A percentile compares a stretch with the other conserved stretches of the same genome.
phyloP scores from a whole-genome alignment of 2,113 vertebrate genomes.

The Bettongia penicillata region DNA sequence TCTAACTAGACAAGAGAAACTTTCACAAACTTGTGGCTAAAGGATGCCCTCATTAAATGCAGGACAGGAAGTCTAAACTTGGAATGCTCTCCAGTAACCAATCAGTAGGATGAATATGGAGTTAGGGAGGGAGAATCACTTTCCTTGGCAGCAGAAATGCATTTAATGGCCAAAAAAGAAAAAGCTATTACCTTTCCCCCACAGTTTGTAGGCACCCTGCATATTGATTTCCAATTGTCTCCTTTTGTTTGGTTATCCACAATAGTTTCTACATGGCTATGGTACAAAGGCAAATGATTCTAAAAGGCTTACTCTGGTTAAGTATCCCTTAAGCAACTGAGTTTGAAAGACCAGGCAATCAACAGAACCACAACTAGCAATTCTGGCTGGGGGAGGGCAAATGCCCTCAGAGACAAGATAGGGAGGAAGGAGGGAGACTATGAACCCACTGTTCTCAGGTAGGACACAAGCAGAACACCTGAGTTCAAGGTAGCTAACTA shows the following conservation, averaged over 20 bases:
- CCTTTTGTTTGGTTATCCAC: constrained; percentile 55
- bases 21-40: background rate
- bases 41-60: constrained; percentile 42
- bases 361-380: background rate
- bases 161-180: constrained; percentile 59
- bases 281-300: background rate
- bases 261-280: constrained; percentile 49
- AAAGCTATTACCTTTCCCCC: constrained; percentile 50
- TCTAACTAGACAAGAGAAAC: constrained; percentile 13
- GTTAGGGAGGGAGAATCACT: constrained; percentile 53
- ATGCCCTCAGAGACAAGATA: background rate
- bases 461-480: background rate
- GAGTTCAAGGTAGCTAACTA: background rate
- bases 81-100: constrained; percentile 41
- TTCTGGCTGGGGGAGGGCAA: background rate
- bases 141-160: constrained; percentile 54
- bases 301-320: background rate
- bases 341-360: background rate
- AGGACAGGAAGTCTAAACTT: background rate
- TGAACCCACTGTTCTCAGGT: background rate
- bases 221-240: constrained; percentile 33
- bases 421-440: background rate
- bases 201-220: constrained; percentile 54
- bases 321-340: background rate
- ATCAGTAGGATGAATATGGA: constrained; percentile 41